A percentile compares a stretch with the other conserved stretches of the same genome.
Evolutionary conservation across 1,140 invertebrate species (phyloP).

Genomic region (Aphidius gifuensis): DNA sequence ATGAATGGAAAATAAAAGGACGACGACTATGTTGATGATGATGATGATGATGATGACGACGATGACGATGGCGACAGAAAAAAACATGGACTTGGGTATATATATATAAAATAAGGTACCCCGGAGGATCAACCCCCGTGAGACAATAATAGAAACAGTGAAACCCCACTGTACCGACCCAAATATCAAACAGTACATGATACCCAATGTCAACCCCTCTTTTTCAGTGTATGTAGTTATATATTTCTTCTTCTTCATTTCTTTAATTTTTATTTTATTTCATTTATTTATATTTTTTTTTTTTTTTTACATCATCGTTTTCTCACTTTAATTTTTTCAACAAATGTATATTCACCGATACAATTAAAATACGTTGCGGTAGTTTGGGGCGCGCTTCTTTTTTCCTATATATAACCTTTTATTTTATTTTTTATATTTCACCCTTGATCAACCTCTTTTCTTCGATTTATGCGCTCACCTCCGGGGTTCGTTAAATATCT

Average conservation of each 20-base stretch:
- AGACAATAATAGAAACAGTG: slow-evolving; percentile 55
- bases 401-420: slow-evolving; percentile 1
- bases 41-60: too few species aligned
- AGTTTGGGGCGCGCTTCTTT: slow-evolving; percentile 25
- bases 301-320: background rate
- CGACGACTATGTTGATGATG: too few species aligned
- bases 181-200: slow-evolving; percentile 46
- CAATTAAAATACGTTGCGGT: slow-evolving; percentile 47
- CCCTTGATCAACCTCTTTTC: slow-evolving; percentile 30
- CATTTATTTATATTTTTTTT: too few species aligned
- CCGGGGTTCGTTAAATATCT: slow-evolving; percentile 34
- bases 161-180: slow-evolving; percentile 30
- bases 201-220: slow-evolving; percentile 34
- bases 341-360: slow-evolving; percentile 29
- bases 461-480: slow-evolving; percentile 36
- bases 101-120: too few species aligned
- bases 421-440: slow-evolving; percentile 12
- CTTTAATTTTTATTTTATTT: too few species aligned
- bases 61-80: too few species aligned
- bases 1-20: too few species aligned
- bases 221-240: background rate
- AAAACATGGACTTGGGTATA: too few species aligned
- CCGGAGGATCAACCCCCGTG: slow-evolving; percentile 35
- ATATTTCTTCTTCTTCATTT: too few species aligned
- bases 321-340: slow-evolving; percentile 10